These are phyloP conservation scores for Sandelia bainsii DNA, from an alignment of 2,797 vertebrate genomes.

Conservation along the genomic window DNA sequence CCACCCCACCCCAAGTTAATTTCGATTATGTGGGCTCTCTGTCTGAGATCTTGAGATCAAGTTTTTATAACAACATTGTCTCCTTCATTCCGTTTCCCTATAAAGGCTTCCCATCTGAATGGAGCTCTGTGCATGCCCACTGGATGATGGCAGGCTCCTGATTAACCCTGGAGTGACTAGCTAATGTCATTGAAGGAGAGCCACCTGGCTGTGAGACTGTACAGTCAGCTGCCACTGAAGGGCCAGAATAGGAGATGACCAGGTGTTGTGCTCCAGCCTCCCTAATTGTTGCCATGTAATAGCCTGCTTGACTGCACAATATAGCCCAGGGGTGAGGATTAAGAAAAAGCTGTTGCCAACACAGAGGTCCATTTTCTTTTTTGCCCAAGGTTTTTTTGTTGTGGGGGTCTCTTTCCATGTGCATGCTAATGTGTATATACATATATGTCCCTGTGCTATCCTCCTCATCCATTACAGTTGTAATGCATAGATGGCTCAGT, in stretches of 20 bases:
- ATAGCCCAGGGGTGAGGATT: constrained; percentile 88
- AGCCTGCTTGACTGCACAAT: constrained; percentile 91
- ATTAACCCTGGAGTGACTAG: constrained; percentile 94
- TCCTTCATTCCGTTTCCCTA: constrained; percentile 61
- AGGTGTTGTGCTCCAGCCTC: constrained; percentile 90
- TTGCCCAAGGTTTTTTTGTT: constrained; percentile 70
- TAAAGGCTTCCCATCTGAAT: constrained; percentile 87
- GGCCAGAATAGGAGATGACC: constrained; percentile 88
- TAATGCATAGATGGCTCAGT: constrained; percentile 30
- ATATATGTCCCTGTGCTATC: constrained; percentile 40
- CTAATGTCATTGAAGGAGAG: constrained; percentile 92
- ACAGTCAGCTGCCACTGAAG: constrained; percentile 93
- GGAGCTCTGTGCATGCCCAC: constrained; percentile 82
- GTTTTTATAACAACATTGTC: constrained; percentile 89
- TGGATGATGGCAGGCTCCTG: constrained; percentile 86
- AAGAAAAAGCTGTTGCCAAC: constrained; percentile 87
- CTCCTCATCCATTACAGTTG: constrained; percentile 39
- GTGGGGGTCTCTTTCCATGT: constrained; percentile 49
- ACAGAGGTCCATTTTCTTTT: constrained; percentile 82
- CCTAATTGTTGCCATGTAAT: constrained; percentile 92
- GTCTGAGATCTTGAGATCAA: constrained; percentile 84
- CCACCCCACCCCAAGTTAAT: constrained; percentile 52
- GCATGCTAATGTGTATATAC: constrained; percentile 40
- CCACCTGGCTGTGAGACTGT: constrained; percentile 94
- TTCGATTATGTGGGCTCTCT: constrained; percentile 76